phyloP scores from a whole-genome alignment of 2,888 invertebrate genomes.

The Tetropium fuscum region DNA sequence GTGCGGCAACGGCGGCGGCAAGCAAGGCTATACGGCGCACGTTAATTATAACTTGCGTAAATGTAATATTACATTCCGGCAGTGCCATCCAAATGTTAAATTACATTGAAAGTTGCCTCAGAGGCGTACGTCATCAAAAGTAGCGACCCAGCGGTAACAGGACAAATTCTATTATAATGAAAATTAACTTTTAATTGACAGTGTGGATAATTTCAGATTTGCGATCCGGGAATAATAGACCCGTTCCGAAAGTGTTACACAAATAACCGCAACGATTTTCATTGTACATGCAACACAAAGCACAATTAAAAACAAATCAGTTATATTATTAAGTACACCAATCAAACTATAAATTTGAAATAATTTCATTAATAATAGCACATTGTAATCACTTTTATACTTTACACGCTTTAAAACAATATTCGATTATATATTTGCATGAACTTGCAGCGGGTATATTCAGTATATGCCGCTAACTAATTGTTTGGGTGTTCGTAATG shows the following conservation, averaged over 20 bases:
- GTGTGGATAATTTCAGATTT: conserved; percentile 35
- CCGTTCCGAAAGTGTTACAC: conserved; percentile 35
- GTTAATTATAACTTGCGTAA: conserved; percentile 64
- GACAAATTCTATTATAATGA: conserved; percentile 59
- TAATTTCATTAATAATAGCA: conserved; percentile 46
- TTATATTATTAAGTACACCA: conserved; percentile 44
- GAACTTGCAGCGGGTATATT: too few species aligned
- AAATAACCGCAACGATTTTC: conserved; percentile 41
- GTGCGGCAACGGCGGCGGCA: conserved; percentile 13
- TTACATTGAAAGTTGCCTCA: conserved; percentile 60
- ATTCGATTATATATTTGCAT: conserved; percentile 38
- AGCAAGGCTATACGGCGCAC: conserved; percentile 48
- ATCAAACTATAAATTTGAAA: conserved; percentile 42
- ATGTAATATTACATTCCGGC: conserved; percentile 62
- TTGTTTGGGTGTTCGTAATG: too few species aligned
- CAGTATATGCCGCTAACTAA: too few species aligned
- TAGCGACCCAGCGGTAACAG: conserved; percentile 50
- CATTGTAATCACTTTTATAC: conserved; percentile 43
- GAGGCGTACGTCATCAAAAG: conserved; percentile 55
- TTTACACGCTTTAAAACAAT: conserved; percentile 34
- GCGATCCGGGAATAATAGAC: conserved; percentile 31
- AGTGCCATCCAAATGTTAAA: conserved; percentile 62
- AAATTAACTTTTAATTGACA: conserved; percentile 62
- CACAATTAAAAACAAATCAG: conserved; percentile 49
- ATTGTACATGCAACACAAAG: conserved; percentile 38